Evolutionary conservation across 1,140 invertebrate species (phyloP), one percentile per base, ranked within the genome.

Genomic region (Alviniconcha marisindica): DNA sequence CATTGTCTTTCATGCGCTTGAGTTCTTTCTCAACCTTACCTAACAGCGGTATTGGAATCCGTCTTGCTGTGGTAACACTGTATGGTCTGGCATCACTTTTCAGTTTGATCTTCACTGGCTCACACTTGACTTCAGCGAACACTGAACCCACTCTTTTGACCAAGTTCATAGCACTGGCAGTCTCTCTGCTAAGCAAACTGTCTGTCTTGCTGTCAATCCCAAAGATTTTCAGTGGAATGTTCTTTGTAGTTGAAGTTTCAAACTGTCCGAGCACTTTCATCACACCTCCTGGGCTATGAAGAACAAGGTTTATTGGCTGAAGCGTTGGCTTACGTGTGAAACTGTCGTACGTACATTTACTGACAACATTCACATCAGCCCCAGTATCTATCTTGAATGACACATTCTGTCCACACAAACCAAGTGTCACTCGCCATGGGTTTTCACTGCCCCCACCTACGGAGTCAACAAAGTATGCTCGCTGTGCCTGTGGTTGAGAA

Each of bases 311-410:
- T 10, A 24, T 0, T 14, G 14, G 40, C 69, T 40, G 48, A 3
- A 56, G 54, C n/a, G 42, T n/a, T 18, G 10, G 33, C 31, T 33
- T 24, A 14, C 28, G 21, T 56, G n/a, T 36, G 21, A 73, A 33
- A 24, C 42, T 56, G 24, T 77, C n/a, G 1, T 14, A 82, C 4
- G n/a, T 18, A 66, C 48, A 28, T 44, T 77, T 44, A 28, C 42
- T 38, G 10, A 83, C 28, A 12, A 84, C 79, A 21, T 28, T 74
- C 33, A 74, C 78, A 54, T 84, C 78, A 12, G 83, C 78, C 5
- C 78, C 83, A 33, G 83, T 84, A 31, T 84, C 83, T 0, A 81
- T 77, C 60, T 84, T 84, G n/a, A 81, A 81, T 60, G 36, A 14
- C 24, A 79, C 44, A n/a, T 36, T 24, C 14, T 31, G 31, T 40